These are phyloP conservation scores for Prochilodus magdalenae DNA, from an alignment of 2,113 vertebrate species.

Conservation along the genomic window DNA sequence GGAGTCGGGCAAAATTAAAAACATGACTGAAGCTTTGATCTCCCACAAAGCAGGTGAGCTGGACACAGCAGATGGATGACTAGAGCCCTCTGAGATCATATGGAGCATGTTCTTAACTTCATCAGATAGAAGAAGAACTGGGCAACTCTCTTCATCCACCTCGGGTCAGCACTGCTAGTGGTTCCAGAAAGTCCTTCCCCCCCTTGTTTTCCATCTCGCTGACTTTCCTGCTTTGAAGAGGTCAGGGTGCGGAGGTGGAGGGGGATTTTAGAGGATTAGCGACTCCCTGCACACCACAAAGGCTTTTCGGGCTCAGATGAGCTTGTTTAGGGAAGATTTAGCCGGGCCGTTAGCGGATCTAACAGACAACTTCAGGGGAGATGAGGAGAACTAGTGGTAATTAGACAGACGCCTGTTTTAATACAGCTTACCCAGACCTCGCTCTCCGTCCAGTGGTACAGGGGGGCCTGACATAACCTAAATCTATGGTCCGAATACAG, in stretches of 20 bases:
- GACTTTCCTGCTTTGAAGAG: constrained; percentile 25
- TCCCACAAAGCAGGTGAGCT: constrained; percentile 24
- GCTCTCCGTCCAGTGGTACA: background rate
- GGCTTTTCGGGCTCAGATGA: constrained; percentile 20
- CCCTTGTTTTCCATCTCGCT: background rate
- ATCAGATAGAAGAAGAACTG: background rate
- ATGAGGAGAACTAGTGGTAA: constrained; percentile 25
- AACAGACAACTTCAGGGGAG: background rate
- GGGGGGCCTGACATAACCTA: constrained; percentile 10
- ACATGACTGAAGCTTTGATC: background rate
- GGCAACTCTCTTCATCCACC: background rate
- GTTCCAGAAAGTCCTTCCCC: background rate
- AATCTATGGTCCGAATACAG: background rate
- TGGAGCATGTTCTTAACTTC: background rate
- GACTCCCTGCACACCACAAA: background rate
- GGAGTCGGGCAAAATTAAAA: constrained; percentile 1
- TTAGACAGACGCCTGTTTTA: constrained; percentile 40
- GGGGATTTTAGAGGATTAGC: constrained; percentile 29
- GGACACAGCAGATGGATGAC: background rate
- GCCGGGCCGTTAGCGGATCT: background rate
- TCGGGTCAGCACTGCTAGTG: background rate
- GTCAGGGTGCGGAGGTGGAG: background rate
- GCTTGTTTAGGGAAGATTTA: constrained; percentile 28
- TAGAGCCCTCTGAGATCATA: background rate
- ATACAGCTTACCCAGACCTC: constrained; percentile 29